Conservation (phyloP, 2,888 invertebrate species). For the Mesorhabditis belari region DNA sequence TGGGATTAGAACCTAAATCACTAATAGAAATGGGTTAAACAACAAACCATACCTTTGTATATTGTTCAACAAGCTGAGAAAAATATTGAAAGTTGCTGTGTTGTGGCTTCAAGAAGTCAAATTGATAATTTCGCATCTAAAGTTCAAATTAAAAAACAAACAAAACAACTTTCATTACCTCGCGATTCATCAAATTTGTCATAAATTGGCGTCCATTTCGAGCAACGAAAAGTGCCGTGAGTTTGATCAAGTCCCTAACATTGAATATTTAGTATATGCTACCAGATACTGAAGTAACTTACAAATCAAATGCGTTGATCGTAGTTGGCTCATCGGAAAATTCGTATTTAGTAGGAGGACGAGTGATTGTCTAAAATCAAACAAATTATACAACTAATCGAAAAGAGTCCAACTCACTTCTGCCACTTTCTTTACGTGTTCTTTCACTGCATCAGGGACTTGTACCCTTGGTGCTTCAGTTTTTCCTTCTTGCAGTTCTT, state of each 20-base stretch:
- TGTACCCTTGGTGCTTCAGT: conserved; percentile 23
- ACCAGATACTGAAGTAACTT: no score
- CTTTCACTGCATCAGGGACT: conserved; percentile 42
- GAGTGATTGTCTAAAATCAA: no score
- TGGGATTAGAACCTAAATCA: conserved; percentile 70
- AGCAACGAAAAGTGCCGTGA: conserved; percentile 97
- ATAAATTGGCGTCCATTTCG: conserved; percentile 94
- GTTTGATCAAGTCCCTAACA: conserved; percentile 93
- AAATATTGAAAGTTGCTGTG: conserved; percentile 98
- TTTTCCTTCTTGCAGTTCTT: conserved; percentile 42
- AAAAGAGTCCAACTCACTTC: no score
- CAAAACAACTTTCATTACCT: no score
- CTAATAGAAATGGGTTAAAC: background rate
- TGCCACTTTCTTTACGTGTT: conserved; percentile 32
- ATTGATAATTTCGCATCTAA: conserved; percentile 83
- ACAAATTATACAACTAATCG: no score
- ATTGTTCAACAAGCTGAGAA: conserved; percentile 92
- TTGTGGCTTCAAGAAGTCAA: conserved; percentile 95
- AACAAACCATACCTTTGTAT: conserved; percentile 70
- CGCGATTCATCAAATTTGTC: conserved; percentile 94
- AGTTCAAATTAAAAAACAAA: no score
- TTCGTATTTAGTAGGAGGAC: conserved; percentile 84
- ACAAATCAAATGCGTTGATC: conserved; percentile 91
- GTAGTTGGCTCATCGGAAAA: conserved; percentile 95
- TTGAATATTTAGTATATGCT: no score